These are phyloP conservation scores for Acyrthosiphon pisum DNA, from an alignment of 1,140 invertebrate genomes.

Conservation along the genomic window DNA sequence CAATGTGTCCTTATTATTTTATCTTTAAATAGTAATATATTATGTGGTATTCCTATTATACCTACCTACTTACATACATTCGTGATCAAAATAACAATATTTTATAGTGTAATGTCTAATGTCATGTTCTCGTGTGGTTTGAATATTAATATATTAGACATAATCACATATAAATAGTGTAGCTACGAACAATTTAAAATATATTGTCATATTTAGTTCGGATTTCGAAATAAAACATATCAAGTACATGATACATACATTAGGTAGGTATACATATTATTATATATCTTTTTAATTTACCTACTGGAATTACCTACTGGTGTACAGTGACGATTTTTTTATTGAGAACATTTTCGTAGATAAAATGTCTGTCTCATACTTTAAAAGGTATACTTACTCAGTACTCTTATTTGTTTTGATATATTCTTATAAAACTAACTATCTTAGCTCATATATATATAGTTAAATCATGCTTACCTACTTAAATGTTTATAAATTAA, in stretches of 20 bases:
- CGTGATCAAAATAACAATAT: not conserved
- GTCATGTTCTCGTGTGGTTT: not conserved
- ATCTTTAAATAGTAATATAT: constrained; percentile 8
- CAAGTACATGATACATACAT: not conserved
- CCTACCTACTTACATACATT: not conserved
- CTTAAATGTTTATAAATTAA: not conserved
- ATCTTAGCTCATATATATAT: not conserved
- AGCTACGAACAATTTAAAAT: not conserved
- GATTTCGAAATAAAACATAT: not conserved
- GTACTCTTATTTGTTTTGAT: not conserved
- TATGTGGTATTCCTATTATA: not conserved
- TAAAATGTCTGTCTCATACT: not conserved
- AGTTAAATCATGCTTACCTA: not conserved
- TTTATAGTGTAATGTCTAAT: not conserved
- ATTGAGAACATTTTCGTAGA: not conserved
- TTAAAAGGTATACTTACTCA: too few species aligned
- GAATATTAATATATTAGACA: not conserved
- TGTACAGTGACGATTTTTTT: not conserved
- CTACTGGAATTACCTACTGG: not conserved
- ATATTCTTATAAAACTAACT: not conserved
- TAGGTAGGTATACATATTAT: too few species aligned
- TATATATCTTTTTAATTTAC: not conserved
- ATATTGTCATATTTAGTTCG: not conserved
- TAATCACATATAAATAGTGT: not conserved
- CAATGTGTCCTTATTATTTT: not conserved